A percentile compares a stretch with the other conserved stretches of the same genome.
These are phyloP conservation scores for Sebastiscus tertius DNA, from an alignment of 2,797 vertebrate genomes.

Conservation along the genomic window DNA sequence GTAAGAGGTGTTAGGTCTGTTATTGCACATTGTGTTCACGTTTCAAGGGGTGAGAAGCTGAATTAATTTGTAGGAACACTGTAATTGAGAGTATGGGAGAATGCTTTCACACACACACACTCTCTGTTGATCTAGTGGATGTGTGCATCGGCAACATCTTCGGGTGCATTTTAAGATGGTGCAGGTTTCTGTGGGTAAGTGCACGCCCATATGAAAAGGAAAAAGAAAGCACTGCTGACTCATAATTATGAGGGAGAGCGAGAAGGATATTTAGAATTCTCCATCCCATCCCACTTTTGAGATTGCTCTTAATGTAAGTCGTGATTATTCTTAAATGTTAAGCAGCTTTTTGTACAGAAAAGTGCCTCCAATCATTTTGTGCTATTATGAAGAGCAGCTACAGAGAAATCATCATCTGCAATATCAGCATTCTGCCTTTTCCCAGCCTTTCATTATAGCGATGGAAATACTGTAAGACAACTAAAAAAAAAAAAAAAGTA, in stretches of 20 bases:
- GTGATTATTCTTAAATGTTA: background rate
- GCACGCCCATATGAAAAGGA: background rate
- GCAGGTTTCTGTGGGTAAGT: background rate
- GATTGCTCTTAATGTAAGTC: background rate
- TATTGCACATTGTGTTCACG: background rate
- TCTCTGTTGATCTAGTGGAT: background rate
- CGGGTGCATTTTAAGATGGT: background rate
- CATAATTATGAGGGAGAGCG: background rate
- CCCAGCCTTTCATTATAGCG: background rate
- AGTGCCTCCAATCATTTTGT: background rate
- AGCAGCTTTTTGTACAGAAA: constrained; percentile 4
- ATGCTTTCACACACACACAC: background rate
- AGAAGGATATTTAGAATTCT: background rate
- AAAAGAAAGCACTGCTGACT: constrained; percentile 12
- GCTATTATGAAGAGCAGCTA: background rate
- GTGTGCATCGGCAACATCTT: background rate
- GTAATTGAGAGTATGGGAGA: background rate
- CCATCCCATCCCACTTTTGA: background rate
- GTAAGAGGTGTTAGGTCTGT: background rate
- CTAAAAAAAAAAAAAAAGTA: background rate
- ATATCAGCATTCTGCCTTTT: constrained; percentile 10
- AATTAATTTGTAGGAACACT: background rate
- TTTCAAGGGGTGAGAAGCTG: background rate
- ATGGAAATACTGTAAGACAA: background rate
- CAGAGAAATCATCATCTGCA: background rate